A percentile compares a stretch with the other conserved stretches of the same genome.
Conservation (phyloP, 2,888 invertebrate genomes). For the Antheraea assamensis region DNA sequence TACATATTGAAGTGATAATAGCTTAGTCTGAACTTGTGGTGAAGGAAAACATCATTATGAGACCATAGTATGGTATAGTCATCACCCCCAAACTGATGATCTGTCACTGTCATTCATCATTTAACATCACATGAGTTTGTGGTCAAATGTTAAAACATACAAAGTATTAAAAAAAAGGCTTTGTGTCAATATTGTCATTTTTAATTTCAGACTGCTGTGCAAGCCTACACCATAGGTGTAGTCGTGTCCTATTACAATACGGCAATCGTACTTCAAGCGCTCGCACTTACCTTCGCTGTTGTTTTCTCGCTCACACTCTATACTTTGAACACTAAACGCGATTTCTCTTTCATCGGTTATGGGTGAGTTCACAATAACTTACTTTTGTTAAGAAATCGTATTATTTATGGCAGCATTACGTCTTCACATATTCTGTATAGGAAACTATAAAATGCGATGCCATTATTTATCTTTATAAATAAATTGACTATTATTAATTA, state of each 20-base stretch:
- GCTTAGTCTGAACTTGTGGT: too few species aligned
- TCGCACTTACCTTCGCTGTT: slow-evolving; percentile 88
- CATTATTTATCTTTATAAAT: too few species aligned
- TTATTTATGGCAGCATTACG: neutral
- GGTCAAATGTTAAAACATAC: too few species aligned
- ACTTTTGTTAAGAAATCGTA: neutral
- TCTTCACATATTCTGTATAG: neutral
- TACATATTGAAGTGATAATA: too few species aligned
- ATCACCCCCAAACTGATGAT: too few species aligned
- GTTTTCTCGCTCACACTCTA: slow-evolving; percentile 89
- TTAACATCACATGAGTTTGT: too few species aligned
- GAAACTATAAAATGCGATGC: too few species aligned
- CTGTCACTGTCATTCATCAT: too few species aligned
- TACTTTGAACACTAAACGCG: slow-evolving; percentile 92
- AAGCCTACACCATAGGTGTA: slow-evolving; percentile 90
- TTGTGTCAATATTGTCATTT: neutral
- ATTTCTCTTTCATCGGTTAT: slow-evolving; percentile 90
- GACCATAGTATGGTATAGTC: too few species aligned
- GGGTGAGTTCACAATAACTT: slow-evolving; percentile 79
- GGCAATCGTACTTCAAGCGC: slow-evolving; percentile 88
- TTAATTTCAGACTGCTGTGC: slow-evolving; percentile 86
- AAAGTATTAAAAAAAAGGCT: too few species aligned
- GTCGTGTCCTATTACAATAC: slow-evolving; percentile 90
- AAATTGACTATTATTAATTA: too few species aligned
- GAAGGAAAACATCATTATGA: too few species aligned